Percentiles rank a stretch among this genome's conserved stretches.
Evolutionary conservation across 2,113 vertebrate species (phyloP).

Genomic region (Seriola aureovittata): DNA sequence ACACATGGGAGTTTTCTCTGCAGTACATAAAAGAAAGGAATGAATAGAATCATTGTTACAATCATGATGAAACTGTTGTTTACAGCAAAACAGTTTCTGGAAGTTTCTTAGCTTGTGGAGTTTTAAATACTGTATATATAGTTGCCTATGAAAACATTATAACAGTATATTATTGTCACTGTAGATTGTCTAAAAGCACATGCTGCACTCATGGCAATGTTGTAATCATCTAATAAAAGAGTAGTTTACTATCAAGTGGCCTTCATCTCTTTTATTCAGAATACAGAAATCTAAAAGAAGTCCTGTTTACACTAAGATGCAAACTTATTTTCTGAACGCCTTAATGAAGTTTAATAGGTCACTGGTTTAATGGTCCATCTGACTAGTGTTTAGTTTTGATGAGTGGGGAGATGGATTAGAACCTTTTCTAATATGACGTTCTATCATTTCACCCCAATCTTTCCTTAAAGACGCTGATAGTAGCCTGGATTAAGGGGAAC

Average conservation of each 20-base stretch:
- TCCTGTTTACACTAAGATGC: no score
- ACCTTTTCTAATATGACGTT: not conserved
- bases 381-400: not conserved
- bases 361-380: no score
- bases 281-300: no score
- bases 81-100: not conserved
- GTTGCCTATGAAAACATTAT: no score
- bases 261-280: no score
- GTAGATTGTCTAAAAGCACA: not conserved
- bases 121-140: no score
- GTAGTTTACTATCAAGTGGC: no score
- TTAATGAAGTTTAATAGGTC: not conserved
- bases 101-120: not conserved
- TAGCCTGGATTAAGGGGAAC: slow-evolving; percentile 99
- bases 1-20: no score
- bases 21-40: no score
- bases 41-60: not conserved
- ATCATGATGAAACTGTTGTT: not conserved
- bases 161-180: not conserved
- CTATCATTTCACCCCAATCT: slow-evolving; percentile 35
- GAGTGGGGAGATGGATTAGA: not conserved
- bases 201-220: not conserved
- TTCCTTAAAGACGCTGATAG: slow-evolving; percentile 93
- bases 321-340: no score
- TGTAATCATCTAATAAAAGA: not conserved